These are phyloP conservation scores for Brachirus orientalis DNA, from an alignment of 2,113 vertebrate genomes.

Conservation along the genomic window DNA sequence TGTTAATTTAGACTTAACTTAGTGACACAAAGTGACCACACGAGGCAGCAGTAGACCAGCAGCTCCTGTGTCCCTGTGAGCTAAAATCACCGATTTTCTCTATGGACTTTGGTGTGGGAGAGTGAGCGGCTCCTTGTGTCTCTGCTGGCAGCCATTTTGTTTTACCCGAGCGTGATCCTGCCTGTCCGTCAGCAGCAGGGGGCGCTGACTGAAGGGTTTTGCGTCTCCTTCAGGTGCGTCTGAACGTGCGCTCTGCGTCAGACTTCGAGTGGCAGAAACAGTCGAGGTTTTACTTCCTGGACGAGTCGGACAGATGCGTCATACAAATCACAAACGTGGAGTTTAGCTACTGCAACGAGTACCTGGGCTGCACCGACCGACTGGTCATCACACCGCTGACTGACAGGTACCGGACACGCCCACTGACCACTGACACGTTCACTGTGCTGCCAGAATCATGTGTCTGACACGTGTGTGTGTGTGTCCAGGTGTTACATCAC, in stretches of 20 bases:
- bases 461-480: neutral
- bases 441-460: neutral
- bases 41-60: too few relatives aligned
- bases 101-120: too few relatives aligned
- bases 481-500: slow-evolving; percentile 91
- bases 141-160: too few relatives aligned
- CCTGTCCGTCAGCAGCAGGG: too few relatives aligned
- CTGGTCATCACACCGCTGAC: slow-evolving; percentile 94
- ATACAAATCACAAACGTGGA: slow-evolving; percentile 92
- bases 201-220: neutral
- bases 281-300: slow-evolving; percentile 90
- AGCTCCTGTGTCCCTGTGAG: too few relatives aligned
- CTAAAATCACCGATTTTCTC: too few relatives aligned
- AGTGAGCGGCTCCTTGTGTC: too few relatives aligned
- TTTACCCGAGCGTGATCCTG: too few relatives aligned
- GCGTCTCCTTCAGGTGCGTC: slow-evolving; percentile 80
- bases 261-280: slow-evolving; percentile 97
- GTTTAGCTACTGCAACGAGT: slow-evolving; percentile 93
- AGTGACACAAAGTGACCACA: too few relatives aligned
- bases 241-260: slow-evolving; percentile 83
- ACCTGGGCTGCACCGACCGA: slow-evolving; percentile 92
- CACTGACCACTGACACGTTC: neutral
- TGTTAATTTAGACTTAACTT: too few relatives aligned
- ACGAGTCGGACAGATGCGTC: slow-evolving; percentile 84
- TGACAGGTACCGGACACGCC: slow-evolving; percentile 32